Conservation (phyloP, 2,888 invertebrate species). For the Tethea ocularis region DNA sequence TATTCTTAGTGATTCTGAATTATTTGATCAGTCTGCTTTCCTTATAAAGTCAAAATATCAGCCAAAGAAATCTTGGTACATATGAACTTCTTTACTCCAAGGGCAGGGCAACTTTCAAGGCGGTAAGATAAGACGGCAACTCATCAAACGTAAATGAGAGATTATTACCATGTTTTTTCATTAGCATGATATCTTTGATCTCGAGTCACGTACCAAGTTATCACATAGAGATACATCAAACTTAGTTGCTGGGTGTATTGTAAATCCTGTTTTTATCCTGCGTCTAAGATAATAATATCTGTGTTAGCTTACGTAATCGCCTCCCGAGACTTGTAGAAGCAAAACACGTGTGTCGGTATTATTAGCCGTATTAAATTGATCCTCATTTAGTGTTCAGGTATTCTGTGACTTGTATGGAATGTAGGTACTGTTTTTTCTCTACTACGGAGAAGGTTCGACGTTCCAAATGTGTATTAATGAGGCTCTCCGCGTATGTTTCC, state of each 20-base stretch:
- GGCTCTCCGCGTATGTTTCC: too few species aligned
- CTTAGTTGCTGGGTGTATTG: not conserved
- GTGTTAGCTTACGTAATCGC: constrained; percentile 36
- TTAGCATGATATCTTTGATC: not conserved
- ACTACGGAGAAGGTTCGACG: not conserved
- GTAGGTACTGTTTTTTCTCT: not conserved
- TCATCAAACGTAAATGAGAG: not conserved
- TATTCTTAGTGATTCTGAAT: too few species aligned
- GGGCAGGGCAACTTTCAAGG: not conserved
- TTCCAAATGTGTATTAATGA: too few species aligned
- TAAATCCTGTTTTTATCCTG: constrained; percentile 10
- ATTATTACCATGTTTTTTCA: constrained; percentile 1
- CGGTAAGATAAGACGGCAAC: not conserved
- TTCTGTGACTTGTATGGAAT: not conserved
- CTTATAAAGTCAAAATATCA: too few species aligned
- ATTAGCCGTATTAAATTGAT: constrained; percentile 1
- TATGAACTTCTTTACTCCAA: not conserved
- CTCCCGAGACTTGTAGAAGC: constrained; percentile 20
- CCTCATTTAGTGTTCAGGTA: constrained; percentile 1
- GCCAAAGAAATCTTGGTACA: too few species aligned
- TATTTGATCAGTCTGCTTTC: too few species aligned
- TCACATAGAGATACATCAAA: constrained; percentile 4
- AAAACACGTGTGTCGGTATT: constrained; percentile 20
- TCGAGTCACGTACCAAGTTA: constrained; percentile 7
- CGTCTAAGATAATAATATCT: constrained; percentile 21